Conservation (phyloP, 2,888 invertebrate species). For the Dinocampus coccinellae region DNA sequence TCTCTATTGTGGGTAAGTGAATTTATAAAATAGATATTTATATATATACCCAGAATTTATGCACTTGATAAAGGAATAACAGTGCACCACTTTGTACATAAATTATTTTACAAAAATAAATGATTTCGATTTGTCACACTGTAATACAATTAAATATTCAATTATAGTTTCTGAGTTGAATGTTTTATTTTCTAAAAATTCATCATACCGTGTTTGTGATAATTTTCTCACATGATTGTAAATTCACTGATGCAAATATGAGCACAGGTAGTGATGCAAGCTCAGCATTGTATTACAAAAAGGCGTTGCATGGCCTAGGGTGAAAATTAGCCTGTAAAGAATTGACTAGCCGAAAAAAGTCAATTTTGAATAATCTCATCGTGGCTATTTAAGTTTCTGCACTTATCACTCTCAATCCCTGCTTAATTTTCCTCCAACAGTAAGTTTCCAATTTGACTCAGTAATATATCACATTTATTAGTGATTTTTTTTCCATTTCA, state of each 20-base stretch:
- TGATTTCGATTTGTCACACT: background rate
- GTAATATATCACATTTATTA: background rate
- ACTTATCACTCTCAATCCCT: slow-evolving; percentile 15
- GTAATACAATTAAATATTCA: background rate
- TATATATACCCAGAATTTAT: background rate
- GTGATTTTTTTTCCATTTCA: slow-evolving; percentile 11
- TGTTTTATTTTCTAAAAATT: background rate
- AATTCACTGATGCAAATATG: background rate
- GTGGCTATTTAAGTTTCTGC: slow-evolving; percentile 31
- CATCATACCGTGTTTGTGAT: background rate
- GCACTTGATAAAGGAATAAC: background rate
- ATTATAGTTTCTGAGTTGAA: background rate
- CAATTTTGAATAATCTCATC: slow-evolving; percentile 19
- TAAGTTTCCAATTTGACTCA: slow-evolving; percentile 25
- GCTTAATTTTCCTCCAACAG: slow-evolving; percentile 26
- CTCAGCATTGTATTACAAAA: slow-evolving; percentile 15
- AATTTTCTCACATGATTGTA: background rate
- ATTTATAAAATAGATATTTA: slow-evolving; percentile 3
- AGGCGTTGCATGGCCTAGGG: slow-evolving; percentile 5
- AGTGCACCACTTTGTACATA: background rate
- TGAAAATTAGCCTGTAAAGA: slow-evolving; percentile 14
- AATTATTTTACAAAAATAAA: background rate
- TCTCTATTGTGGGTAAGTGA: slow-evolving; percentile 85
- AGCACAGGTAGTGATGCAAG: slow-evolving; percentile 21
- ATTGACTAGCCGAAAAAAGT: slow-evolving; percentile 17